Evolutionary conservation across 2,113 vertebrate genomes (phyloP).

Genomic region (Xiphias gladius): DNA sequence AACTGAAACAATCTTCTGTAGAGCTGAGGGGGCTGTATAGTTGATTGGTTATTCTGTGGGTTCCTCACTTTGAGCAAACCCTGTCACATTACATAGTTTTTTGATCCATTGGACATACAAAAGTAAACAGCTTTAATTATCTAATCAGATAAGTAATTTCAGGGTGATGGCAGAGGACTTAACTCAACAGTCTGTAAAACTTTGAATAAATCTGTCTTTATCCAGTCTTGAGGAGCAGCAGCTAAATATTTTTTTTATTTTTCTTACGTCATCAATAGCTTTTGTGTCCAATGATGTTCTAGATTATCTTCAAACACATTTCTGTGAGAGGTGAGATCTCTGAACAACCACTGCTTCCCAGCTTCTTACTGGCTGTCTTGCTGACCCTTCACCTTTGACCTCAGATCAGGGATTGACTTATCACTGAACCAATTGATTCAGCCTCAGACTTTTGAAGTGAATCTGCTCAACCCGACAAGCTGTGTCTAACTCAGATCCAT

Average conservation of each 20-base stretch:
- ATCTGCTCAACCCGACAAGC: conserved; percentile 6
- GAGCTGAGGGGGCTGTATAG: too few relatives aligned
- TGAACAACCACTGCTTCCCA: conserved; percentile 1
- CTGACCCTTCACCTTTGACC: conserved; percentile 62
- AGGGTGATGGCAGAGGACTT: not conserved
- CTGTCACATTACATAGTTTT: not conserved
- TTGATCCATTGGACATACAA: not conserved
- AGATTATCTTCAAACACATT: not conserved
- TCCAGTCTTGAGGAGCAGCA: too few relatives aligned
- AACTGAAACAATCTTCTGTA: too few relatives aligned
- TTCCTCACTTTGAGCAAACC: not conserved
- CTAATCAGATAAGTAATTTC: not conserved
- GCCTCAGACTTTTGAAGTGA: conserved; percentile 50
- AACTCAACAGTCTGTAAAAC: too few relatives aligned
- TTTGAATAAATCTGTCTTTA: too few relatives aligned
- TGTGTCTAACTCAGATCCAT: conserved; percentile 62
- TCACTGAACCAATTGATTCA: conserved; percentile 30
- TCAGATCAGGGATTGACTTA: conserved; percentile 8
- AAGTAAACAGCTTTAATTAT: not conserved
- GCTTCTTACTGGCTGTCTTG: conserved; percentile 15
- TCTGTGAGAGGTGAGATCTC: not conserved
- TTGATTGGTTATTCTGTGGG: not conserved
- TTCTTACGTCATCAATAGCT: too few relatives aligned
- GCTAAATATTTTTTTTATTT: too few relatives aligned
- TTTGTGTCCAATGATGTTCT: not conserved